These are phyloP conservation scores for Trichonephila clavipes DNA, from an alignment of 1,140 invertebrate species.

Conservation along the genomic window DNA sequence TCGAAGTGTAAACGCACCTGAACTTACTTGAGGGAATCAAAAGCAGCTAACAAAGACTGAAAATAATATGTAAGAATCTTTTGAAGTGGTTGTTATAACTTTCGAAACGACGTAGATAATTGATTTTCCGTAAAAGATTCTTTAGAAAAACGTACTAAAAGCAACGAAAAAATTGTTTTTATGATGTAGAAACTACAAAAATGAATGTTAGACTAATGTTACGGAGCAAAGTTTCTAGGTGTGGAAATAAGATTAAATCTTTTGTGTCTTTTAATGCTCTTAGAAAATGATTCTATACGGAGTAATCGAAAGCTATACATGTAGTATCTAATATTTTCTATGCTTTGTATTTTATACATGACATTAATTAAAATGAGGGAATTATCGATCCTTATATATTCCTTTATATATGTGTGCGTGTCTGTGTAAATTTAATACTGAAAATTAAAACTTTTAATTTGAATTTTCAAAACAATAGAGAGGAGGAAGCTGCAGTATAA, in stretches of 20 bases:
- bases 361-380: too few species aligned
- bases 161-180: not conserved
- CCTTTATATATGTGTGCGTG: too few species aligned
- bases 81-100: slow-evolving; percentile 32
- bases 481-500: too few species aligned
- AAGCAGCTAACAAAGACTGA: not conserved
- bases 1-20: not conserved
- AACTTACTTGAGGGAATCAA: not conserved
- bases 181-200: not conserved
- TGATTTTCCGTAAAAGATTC: not conserved
- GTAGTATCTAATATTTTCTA: too few species aligned
- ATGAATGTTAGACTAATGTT: not conserved
- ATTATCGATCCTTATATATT: too few species aligned
- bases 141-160: not conserved
- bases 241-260: not conserved
- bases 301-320: too few species aligned
- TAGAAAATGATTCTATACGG: too few species aligned
- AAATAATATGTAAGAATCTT: not conserved
- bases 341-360: too few species aligned
- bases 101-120: not conserved
- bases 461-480: too few species aligned
- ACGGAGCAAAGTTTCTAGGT: not conserved
- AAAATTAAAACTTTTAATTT: too few species aligned
- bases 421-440: too few species aligned
- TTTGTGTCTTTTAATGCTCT: not conserved